Evolutionary conservation across 2,888 invertebrate genomes (phyloP), one percentile per base, ranked within the genome.

Genomic region (Andrena dorsata): DNA sequence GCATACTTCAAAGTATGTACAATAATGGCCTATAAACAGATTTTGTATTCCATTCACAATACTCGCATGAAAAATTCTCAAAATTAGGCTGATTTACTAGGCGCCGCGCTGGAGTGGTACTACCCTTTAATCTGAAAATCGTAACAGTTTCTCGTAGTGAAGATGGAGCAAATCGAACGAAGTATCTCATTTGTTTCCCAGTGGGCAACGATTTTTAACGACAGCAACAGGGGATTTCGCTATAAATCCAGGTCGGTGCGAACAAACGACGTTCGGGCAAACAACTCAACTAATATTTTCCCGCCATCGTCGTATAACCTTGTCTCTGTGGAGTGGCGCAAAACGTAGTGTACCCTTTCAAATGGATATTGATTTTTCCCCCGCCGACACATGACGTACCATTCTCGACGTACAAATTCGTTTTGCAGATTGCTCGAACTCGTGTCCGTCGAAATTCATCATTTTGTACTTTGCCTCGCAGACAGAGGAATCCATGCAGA

Each of bases 311-410:
- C 41, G 53, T 70, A 63, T 41, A 63, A 65, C 68, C 23, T 41
- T 8, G 53, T 53, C 51, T 66, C 23, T 49, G 13, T 30, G 23
- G 8, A 58, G 28, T 66, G 23, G 16, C 32, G 53, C 20, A 60
- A 71, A 80, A 66, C 60, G n/a, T 47, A 68, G 20, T 60, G 51
- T 53, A 53, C 47, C 10, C 30, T 80, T 80, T 72, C 49, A 80
- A 72, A 80, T 70, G 65, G 61, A 66, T 80, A 80, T 76, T 80
- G 80, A 68, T 76, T 80, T 80, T 71, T 60, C 32, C 63, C 49
- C 32, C 63, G 35, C 60, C 73, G 60, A 66, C 53, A 66, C 30
- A 35, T 51, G 51, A 49, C 20, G 28, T 70, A 76, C 23, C 41
- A 41, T 56, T 35, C 64, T 56, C 28, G 49, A 65, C 32, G 60